Evolutionary conservation across 1,140 invertebrate species (phyloP), one percentile per base, ranked within the genome.

Genomic region (Brachionus paranguensis): DNA sequence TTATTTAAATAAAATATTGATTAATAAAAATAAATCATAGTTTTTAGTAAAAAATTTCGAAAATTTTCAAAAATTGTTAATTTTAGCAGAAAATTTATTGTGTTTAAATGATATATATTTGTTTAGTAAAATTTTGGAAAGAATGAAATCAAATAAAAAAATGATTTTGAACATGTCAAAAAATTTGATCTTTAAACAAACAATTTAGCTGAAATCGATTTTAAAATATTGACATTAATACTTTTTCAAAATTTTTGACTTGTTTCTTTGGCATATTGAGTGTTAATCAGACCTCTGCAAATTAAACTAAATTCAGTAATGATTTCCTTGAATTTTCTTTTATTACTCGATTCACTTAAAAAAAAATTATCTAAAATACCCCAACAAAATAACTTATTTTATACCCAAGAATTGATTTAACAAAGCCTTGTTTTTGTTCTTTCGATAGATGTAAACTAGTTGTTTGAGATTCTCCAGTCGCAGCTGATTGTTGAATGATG

Each of bases 291-390:
- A 24, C 78, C 78, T 33, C 78, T 27, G 37, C 78, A 81, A 33
- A 33, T 81, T 55, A 81, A 68, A 47, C 78, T 81, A 47, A 81
- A 81, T 81, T 81, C 78, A 47, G 6, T 68, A 12, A 81, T 47
- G 1, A 64, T 37, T 68, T 81, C 78, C 14, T 81, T 81, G 24
- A 81, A 81, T 41, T 81, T 81, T 60, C 78, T 60, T 24, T 68
- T 60, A 68, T 81, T 81, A 12, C 37, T 81, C 7, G 78, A 43
- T 1, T 81, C 78, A 17, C 78, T 81, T 29, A 64, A 45, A 64
- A 29, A 37, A 2, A 60, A n/a, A n/a, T 14, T 14, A n/a, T 37
- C 1, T 10, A 37, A 45, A 17, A 8, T 60, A 45, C 10, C 24
- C 2, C 20, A 20, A 64, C 33, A 41, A 41, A 41, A 17, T 20